Percentiles rank a stretch among this genome's conserved stretches.
These are phyloP conservation scores for Xenopus laevis DNA, from an alignment of 2,113 vertebrate genomes.

Conservation along the genomic window DNA sequence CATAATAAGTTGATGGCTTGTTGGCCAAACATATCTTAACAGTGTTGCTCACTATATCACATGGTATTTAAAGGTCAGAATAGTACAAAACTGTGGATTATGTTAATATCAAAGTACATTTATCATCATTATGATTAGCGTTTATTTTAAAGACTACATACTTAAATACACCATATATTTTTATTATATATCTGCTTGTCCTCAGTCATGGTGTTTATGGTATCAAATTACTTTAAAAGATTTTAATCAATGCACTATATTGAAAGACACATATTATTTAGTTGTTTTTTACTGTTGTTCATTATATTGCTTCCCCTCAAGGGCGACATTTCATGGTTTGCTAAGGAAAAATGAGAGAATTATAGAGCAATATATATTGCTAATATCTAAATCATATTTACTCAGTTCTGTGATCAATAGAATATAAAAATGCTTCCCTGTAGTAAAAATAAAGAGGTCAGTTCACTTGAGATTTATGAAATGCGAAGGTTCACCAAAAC, in stretches of 20 bases:
- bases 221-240: not conserved
- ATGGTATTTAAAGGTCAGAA: not conserved
- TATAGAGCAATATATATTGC: not conserved
- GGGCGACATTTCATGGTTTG: not conserved
- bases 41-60: not conserved
- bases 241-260: not conserved
- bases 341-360: not conserved
- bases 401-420: not conserved
- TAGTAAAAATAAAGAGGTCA: not conserved
- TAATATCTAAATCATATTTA: not conserved
- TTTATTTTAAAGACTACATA: not conserved
- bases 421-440: not conserved
- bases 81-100: not conserved
- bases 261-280: slow-evolving; percentile 3
- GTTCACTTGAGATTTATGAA: not conserved
- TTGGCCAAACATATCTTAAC: too few species aligned
- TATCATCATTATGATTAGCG: not conserved
- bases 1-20: too few species aligned
- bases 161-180: slow-evolving; percentile 3
- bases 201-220: not conserved
- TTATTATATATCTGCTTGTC: not conserved
- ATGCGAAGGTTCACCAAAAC: not conserved
- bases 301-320: not conserved
- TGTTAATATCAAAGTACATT: not conserved
- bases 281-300: not conserved